Conservation (phyloP, 2,797 vertebrate species). For the Lacerta viridis region DNA sequence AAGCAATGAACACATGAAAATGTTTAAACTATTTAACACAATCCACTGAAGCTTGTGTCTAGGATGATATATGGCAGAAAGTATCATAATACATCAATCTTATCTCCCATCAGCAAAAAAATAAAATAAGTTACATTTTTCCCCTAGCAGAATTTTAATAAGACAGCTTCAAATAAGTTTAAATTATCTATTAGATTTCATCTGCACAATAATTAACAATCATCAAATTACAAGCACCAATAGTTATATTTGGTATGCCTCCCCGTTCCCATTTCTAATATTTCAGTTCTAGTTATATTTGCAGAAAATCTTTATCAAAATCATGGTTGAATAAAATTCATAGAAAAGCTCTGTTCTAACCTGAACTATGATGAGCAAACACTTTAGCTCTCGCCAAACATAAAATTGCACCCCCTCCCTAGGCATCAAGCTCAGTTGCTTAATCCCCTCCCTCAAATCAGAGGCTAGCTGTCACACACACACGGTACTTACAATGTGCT, state of each 20-base stretch:
- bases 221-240: background rate
- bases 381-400: background rate
- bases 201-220: background rate
- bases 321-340: background rate
- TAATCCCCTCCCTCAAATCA: background rate
- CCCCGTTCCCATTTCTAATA: background rate
- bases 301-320: background rate
- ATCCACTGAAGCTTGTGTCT: background rate
- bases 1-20: background rate
- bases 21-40: background rate
- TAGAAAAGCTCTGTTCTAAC: background rate
- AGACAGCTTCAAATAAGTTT: background rate
- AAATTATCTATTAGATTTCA: background rate
- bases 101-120: too few relatives aligned
- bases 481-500: slow-evolving; percentile 91
- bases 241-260: background rate
- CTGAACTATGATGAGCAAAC: background rate
- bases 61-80: background rate
- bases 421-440: background rate
- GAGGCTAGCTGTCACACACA: slow-evolving; percentile 1
- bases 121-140: too few relatives aligned
- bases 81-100: background rate
- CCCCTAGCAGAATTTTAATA: background rate
- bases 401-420: background rate
- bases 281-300: background rate